phyloP scores from a whole-genome alignment of 1,140 invertebrate genomes.

The Lerema accius region DNA sequence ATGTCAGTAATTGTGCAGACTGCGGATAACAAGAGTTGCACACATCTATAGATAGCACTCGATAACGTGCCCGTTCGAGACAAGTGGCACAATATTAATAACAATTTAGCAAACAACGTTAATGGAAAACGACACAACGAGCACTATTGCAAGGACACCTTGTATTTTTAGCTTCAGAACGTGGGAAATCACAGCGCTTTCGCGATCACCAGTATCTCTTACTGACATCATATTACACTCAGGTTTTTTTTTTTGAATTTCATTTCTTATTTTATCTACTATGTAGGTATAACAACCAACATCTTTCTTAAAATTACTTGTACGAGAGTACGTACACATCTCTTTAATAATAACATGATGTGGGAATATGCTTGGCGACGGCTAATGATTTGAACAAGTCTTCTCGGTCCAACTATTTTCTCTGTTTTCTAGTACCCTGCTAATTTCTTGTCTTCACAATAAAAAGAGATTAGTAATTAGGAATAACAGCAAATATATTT shows the following conservation, averaged over 20 bases:
- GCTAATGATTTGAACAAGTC: too few relatives aligned
- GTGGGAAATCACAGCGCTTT: too few relatives aligned
- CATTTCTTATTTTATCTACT: too few relatives aligned
- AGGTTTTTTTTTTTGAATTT: neutral
- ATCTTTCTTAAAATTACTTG: too few relatives aligned
- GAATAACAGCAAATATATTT: neutral
- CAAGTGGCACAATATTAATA: constrained; percentile 1
- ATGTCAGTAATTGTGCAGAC: neutral
- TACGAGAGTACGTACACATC: too few relatives aligned
- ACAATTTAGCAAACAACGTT: constrained; percentile 15
- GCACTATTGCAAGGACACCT: constrained; percentile 1
- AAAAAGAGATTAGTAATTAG: too few relatives aligned
- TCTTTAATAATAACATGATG: too few relatives aligned
- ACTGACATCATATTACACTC: neutral
- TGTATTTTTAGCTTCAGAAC: constrained; percentile 8
- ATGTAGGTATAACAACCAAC: too few relatives aligned
- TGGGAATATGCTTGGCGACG: too few relatives aligned
- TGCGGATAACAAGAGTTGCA: constrained; percentile 1
- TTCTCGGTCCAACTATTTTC: too few relatives aligned
- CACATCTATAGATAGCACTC: constrained; percentile 18
- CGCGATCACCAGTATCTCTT: neutral
- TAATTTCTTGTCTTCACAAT: too few relatives aligned
- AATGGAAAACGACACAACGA: neutral
- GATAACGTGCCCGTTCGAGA: constrained; percentile 3
- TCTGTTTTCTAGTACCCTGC: too few relatives aligned